These are phyloP conservation scores for Carduelis carduelis DNA, from an alignment of 2,797 vertebrate genomes.

Conservation along the genomic window DNA sequence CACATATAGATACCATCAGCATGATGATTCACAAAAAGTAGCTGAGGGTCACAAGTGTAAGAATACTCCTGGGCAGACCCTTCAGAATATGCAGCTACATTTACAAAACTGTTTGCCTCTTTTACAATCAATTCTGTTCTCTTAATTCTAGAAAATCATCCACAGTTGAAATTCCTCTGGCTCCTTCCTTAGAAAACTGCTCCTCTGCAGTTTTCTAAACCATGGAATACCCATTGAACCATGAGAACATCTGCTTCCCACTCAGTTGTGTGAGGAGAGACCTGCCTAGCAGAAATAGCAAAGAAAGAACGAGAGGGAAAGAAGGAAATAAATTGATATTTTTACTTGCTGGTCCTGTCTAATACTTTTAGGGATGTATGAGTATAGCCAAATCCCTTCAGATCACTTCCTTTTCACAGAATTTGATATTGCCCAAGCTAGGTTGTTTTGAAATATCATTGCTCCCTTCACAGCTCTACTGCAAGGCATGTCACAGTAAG, in stretches of 20 bases:
- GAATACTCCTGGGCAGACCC: background rate
- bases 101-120: background rate
- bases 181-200: background rate
- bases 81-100: background rate
- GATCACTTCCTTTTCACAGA: background rate
- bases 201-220: background rate
- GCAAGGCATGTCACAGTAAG: background rate
- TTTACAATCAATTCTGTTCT: background rate
- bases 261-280: background rate
- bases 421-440: background rate
- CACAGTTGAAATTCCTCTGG: background rate
- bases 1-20: background rate
- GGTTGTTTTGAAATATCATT: background rate
- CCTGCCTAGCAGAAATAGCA: background rate
- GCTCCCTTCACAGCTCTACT: background rate
- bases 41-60: background rate
- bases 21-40: background rate
- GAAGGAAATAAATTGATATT: background rate
- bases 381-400: background rate
- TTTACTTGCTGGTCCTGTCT: background rate
- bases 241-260: background rate
- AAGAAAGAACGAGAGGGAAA: background rate
- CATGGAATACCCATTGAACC: background rate
- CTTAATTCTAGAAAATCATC: background rate
- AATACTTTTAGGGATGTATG: background rate